Evolutionary conservation across 2,113 vertebrate species (phyloP).

Genomic region (Dasypus novemcinctus): DNA sequence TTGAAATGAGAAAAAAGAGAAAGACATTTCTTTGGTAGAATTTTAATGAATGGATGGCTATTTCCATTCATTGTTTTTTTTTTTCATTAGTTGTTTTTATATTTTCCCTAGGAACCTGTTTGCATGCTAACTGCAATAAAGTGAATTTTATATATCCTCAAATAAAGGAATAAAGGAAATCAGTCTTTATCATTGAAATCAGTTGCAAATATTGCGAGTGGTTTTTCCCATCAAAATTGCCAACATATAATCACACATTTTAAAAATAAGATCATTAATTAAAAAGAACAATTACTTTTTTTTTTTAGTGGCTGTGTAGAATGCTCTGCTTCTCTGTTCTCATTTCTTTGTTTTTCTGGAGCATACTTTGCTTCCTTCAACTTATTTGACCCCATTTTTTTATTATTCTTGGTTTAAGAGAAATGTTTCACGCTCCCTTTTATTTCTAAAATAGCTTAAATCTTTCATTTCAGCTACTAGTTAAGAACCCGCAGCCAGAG

Average conservation of each 20-base stretch:
- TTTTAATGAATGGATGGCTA: constrained; percentile 51
- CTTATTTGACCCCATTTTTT: not conserved
- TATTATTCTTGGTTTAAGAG: constrained; percentile 26
- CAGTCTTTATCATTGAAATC: constrained; percentile 50
- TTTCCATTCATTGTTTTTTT: constrained; percentile 51
- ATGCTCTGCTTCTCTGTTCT: not conserved
- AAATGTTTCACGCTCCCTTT: not conserved
- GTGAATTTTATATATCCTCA: not conserved
- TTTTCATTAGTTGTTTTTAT: too few relatives aligned
- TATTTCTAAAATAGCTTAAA: not conserved
- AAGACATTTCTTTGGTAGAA: constrained; percentile 26
- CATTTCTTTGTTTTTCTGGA: constrained; percentile 12
- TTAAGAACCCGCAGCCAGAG: not conserved
- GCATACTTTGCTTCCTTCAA: not conserved
- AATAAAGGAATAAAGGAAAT: constrained; percentile 50
- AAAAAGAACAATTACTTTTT: not conserved
- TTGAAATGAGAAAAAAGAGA: constrained; percentile 27
- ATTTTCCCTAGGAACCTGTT: not conserved
- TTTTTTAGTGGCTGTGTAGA: not conserved
- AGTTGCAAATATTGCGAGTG: constrained; percentile 42
- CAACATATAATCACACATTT: not conserved
- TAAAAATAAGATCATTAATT: constrained; percentile 51
- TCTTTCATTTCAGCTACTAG: not conserved
- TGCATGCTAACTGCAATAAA: constrained; percentile 43
- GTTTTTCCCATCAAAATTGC: constrained; percentile 30